phyloP scores from a whole-genome alignment of 1,140 invertebrate species.

The Drosophila guanche region DNA sequence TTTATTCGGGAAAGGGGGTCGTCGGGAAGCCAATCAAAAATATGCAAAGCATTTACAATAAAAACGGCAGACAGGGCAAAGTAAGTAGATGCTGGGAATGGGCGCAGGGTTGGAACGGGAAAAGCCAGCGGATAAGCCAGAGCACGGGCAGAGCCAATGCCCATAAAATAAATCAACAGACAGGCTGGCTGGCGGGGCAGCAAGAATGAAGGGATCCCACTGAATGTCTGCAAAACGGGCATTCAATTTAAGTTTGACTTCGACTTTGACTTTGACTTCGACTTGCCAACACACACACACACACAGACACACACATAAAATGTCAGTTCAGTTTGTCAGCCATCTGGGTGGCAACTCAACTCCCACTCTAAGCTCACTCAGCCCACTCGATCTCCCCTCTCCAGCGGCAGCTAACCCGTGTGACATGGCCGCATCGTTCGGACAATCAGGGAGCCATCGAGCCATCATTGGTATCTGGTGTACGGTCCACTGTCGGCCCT shows the following conservation, averaged over 20 bases:
- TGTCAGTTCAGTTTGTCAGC: slow-evolving; percentile 64
- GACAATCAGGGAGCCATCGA: slow-evolving; percentile 41
- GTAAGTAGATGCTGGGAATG: not conserved
- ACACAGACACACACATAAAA: slow-evolving; percentile 34
- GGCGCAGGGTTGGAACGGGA: not conserved
- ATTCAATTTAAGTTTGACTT: slow-evolving; percentile 50
- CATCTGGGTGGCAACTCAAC: not conserved
- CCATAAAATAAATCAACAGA: slow-evolving; percentile 48
- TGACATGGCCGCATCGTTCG: slow-evolving; percentile 51
- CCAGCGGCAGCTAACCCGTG: slow-evolving; percentile 17
- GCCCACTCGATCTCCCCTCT: too few species aligned
- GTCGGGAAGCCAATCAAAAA: slow-evolving; percentile 58
- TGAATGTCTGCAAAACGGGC: slow-evolving; percentile 2
- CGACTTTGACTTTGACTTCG: slow-evolving; percentile 24
- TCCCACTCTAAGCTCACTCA: too few species aligned
- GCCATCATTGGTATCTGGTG: not conserved
- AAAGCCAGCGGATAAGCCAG: slow-evolving; percentile 35
- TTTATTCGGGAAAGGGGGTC: slow-evolving; percentile 35
- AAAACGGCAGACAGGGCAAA: slow-evolving; percentile 37
- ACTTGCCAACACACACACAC: slow-evolving; percentile 8
- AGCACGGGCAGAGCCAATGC: slow-evolving; percentile 30
- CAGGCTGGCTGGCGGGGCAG: not conserved
- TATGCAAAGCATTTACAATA: slow-evolving; percentile 77
- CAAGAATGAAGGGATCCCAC: not conserved
- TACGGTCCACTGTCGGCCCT: slow-evolving; percentile 26